Evolutionary conservation across 2,797 vertebrate species (phyloP).

Genomic region (Trachops cirrhosus): DNA sequence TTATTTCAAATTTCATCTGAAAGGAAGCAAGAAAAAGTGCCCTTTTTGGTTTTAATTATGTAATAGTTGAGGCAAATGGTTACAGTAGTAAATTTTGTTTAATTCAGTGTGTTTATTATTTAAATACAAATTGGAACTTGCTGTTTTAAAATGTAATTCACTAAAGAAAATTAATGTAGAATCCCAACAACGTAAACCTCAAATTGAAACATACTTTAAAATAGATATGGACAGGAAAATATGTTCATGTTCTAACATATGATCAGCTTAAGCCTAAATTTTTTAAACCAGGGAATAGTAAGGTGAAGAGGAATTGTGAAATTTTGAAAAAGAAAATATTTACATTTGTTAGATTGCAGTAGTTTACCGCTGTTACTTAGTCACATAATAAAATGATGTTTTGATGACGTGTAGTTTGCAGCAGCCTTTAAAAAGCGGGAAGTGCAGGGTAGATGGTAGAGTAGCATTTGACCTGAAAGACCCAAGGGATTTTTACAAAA

Average conservation of each 20-base stretch:
- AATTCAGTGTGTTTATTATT: conserved; percentile 6
- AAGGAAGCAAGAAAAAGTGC: conserved; percentile 12
- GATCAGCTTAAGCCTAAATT: not conserved
- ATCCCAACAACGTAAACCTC: not conserved
- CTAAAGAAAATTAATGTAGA: not conserved
- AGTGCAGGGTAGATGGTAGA: not conserved
- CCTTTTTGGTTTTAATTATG: not conserved
- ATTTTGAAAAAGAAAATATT: conserved; percentile 14
- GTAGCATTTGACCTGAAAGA: not conserved
- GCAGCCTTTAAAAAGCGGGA: not conserved
- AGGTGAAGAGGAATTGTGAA: not conserved
- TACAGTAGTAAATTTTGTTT: conserved; percentile 19
- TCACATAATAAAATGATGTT: not conserved
- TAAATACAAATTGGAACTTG: not conserved
- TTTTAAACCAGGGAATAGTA: not conserved
- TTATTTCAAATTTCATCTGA: not conserved
- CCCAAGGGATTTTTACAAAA: not conserved
- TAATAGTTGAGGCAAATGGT: not conserved
- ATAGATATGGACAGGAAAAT: not conserved
- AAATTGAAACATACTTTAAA: conserved; percentile 2
- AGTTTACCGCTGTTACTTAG: not conserved
- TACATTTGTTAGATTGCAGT: not conserved
- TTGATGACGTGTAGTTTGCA: not conserved
- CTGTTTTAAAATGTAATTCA: not conserved
- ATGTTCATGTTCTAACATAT: not conserved